Percentiles rank a stretch among this genome's conserved stretches.
Conservation (phyloP, 2,113 vertebrate species). For the Sander vitreus region DNA sequence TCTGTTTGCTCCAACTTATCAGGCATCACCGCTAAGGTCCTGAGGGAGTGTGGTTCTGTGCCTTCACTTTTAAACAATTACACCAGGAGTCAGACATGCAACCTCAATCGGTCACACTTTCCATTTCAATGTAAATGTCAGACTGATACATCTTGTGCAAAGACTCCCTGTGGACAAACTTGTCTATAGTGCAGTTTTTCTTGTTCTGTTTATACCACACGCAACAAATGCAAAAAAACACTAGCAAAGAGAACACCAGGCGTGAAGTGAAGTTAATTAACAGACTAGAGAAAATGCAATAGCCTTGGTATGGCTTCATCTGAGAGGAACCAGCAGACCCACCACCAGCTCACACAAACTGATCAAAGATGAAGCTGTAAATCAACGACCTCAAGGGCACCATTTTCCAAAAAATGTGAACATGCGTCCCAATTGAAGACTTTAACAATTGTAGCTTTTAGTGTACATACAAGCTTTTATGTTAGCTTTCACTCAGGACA, state of each 20-base stretch:
- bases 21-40: constrained; percentile 47
- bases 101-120: constrained; percentile 39
- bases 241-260: constrained; percentile 1
- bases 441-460: constrained; percentile 58
- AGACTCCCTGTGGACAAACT: constrained; percentile 38
- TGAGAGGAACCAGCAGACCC: neutral
- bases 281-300: constrained; percentile 17
- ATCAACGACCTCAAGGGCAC: neutral
- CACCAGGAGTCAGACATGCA: constrained; percentile 31
- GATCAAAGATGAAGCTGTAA: constrained; percentile 18
- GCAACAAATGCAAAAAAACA: constrained; percentile 11
- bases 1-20: constrained; percentile 72
- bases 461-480: constrained; percentile 63
- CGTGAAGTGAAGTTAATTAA: constrained; percentile 11
- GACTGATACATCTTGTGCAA: constrained; percentile 38
- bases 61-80: constrained; percentile 63
- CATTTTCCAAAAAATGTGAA: constrained; percentile 5
- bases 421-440: constrained; percentile 30
- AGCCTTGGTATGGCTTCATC: constrained; percentile 1
- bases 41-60: constrained; percentile 37
- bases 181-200: constrained; percentile 21
- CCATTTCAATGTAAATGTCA: constrained; percentile 65
- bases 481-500: constrained; percentile 35
- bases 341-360: neutral
- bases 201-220: neutral